A percentile compares a stretch with the other conserved stretches of the same genome.
These are phyloP conservation scores for Ageneiosus marmoratus DNA, from an alignment of 2,113 vertebrate species.

Conservation along the genomic window DNA sequence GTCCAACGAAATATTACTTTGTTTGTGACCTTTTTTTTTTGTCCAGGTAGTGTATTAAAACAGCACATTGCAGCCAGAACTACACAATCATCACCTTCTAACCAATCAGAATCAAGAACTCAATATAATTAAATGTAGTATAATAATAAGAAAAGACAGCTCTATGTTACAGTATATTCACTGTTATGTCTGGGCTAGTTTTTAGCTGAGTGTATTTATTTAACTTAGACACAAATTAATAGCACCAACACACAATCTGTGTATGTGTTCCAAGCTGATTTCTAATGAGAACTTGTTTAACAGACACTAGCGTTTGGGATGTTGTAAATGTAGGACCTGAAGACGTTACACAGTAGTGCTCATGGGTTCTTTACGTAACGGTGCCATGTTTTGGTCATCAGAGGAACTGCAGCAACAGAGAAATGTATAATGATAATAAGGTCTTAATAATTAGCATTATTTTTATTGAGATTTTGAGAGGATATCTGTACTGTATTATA, in stretches of 20 bases:
- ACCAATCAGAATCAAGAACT: background rate
- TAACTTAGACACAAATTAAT: no score
- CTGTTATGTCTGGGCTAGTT: background rate
- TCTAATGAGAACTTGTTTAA: background rate
- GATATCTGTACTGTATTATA: background rate
- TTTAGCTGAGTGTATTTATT: background rate
- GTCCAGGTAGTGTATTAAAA: no score
- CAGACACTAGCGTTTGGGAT: background rate
- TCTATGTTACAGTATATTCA: background rate
- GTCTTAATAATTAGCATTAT: no score
- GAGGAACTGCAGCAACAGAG: conserved; percentile 1
- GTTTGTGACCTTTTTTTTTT: no score
- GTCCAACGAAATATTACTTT: no score
- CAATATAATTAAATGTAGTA: background rate
- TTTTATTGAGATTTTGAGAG: background rate
- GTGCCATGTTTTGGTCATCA: conserved; percentile 7
- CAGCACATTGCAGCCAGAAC: no score
- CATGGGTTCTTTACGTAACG: background rate
- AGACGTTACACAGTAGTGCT: background rate
- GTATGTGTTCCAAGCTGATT: background rate
- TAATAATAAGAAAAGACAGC: background rate
- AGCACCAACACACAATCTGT: background rate
- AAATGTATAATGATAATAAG: background rate
- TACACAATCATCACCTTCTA: background rate
- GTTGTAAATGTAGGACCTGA: background rate